These are phyloP conservation scores for Ibidorhyncha struthersii DNA, from an alignment of 2,113 vertebrate genomes.

Conservation along the genomic window DNA sequence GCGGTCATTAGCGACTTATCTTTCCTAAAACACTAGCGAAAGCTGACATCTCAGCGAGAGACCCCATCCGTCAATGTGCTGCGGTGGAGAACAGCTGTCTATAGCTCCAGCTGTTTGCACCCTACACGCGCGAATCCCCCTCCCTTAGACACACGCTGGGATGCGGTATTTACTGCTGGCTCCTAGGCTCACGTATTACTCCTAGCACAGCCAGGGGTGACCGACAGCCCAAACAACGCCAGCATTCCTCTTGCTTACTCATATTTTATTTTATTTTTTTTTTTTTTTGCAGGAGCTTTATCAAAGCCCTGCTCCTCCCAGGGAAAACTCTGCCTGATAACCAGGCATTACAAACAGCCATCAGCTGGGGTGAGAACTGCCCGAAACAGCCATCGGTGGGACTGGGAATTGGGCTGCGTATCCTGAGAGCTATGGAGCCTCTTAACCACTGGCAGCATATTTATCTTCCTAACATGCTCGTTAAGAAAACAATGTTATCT, in stretches of 20 bases:
- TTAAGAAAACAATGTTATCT: not conserved
- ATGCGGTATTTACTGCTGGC: not conserved
- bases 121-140: not conserved
- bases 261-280: not conserved
- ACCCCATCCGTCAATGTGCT: not conserved
- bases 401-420: not conserved
- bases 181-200: not conserved
- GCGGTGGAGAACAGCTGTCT: not conserved
- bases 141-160: not conserved
- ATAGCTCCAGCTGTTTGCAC: conserved; percentile 3
- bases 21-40: not conserved
- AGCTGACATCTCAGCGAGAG: not conserved
- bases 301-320: not conserved
- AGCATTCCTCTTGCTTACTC: not conserved
- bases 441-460: not conserved
- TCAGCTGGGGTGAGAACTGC: too few species aligned
- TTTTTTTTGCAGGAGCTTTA: not conserved
- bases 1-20: not conserved
- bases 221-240: not conserved
- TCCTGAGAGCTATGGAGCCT: not conserved
- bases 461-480: not conserved
- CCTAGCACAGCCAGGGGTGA: not conserved
- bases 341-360: not conserved
- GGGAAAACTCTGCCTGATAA: not conserved
- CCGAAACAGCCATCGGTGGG: not conserved